Conservation (phyloP, 2,888 invertebrate genomes). For the Mythimna vitellina region DNA sequence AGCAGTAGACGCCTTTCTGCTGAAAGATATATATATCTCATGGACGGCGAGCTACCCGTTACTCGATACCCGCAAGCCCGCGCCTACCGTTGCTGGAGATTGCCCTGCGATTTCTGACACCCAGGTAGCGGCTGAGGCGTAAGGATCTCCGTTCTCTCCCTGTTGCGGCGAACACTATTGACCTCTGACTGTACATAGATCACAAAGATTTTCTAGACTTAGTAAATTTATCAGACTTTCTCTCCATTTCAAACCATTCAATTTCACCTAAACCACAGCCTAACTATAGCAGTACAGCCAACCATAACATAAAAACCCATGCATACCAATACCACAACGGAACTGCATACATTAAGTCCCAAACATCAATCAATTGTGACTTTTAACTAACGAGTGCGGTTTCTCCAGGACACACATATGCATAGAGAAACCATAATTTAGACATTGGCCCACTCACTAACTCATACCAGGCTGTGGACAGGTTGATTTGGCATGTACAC, state of each 20-base stretch:
- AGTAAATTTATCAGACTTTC: neutral
- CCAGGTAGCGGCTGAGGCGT: too few relatives aligned
- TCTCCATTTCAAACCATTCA: neutral
- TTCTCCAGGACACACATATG: slow-evolving; percentile 84
- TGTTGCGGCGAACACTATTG: too few relatives aligned
- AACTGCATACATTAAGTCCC: slow-evolving; percentile 59
- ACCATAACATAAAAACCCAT: slow-evolving; percentile 47
- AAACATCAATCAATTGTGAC: slow-evolving; percentile 76
- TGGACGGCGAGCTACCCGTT: too few relatives aligned
- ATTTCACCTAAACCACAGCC: slow-evolving; percentile 13
- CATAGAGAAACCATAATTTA: slow-evolving; percentile 87
- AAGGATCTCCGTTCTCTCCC: too few relatives aligned
- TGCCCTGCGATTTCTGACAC: too few relatives aligned
- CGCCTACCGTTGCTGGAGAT: too few relatives aligned
- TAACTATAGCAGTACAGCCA: slow-evolving; percentile 14
- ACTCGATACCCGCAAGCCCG: too few relatives aligned
- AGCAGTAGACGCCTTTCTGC: too few relatives aligned
- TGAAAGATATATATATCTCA: too few relatives aligned
- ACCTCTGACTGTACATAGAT: neutral
- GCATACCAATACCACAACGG: slow-evolving; percentile 48
- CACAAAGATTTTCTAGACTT: neutral
- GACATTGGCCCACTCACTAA: slow-evolving; percentile 80
- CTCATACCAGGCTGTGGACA: slow-evolving; percentile 82
- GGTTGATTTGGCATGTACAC: slow-evolving; percentile 81
- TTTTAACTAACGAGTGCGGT: slow-evolving; percentile 80